Evolutionary conservation across 2,888 invertebrate species (phyloP), one percentile per base, ranked within the genome.

Genomic region (Piscicola geometra): DNA sequence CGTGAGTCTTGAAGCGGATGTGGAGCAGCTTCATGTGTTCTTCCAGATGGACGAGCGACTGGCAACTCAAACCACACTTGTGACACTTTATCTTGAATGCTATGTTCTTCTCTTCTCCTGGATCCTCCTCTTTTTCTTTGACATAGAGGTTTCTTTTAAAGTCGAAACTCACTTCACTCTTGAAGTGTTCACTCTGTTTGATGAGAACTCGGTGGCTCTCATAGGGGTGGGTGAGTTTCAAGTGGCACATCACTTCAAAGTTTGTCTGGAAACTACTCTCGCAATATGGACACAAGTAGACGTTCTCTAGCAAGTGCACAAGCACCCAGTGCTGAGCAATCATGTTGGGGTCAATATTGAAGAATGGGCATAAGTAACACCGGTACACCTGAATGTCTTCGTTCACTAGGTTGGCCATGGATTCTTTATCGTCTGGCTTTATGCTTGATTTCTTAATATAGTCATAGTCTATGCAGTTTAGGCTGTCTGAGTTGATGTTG

Each of bases 331-430:
- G 78, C 66, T 70, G 68, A 30, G 76, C 74, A 28, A 77, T 74
- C 50, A 71, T 77, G 25, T 71, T 64, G 47, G 68, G 72, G 25
- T 77, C 72, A 33, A 66, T 68, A 36, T 76, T 67, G 30, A 60
- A 76, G 67, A 71, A 77, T 15, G 77, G 76, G 35, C 77, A 77
- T 21, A 77, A 60, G 69, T 72, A 77, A 60, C 77, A 77, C n/a
- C 76, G 66, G 30, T 69, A 76, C 18, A 73, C 32, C 5, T 32
- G 2, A 50, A 2, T 33, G 3, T 71, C 21, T 28, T 71, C 28
- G 32, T 71, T 47, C 28, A 75, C 33, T 69, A 73, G 71, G 28
- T 41, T 52, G n/a, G 1, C 25, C 71, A 12, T 71, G 30, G 50
- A 25, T 25, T 28, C 47, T 71, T 71, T 71, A 47, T 50, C 28